Evolutionary conservation across 2,113 vertebrate species (phyloP).

Genomic region (Varanus salvator): DNA sequence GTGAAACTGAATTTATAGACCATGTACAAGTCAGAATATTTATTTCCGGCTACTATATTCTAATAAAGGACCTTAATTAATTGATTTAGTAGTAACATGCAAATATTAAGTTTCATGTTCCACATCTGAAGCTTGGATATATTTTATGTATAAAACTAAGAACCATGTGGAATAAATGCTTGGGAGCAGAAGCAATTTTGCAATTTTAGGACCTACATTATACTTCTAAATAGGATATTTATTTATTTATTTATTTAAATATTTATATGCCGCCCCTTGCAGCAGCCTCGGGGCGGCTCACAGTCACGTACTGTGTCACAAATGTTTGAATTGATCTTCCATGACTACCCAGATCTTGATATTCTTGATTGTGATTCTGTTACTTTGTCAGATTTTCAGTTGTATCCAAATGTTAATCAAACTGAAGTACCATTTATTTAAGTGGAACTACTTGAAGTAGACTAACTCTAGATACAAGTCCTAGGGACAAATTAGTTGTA

Average conservation of each 20-base stretch:
- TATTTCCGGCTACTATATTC: slow-evolving; percentile 9
- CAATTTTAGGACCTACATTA: background rate
- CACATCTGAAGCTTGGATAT: background rate
- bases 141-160: background rate
- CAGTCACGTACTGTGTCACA: background rate
- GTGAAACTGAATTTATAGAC: slow-evolving; percentile 66
- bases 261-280: too few species aligned
- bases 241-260: too few species aligned
- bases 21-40: slow-evolving; percentile 27
- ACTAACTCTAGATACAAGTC: too few species aligned
- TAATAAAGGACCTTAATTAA: background rate
- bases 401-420: too few species aligned
- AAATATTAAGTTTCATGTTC: background rate
- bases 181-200: background rate
- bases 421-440: too few species aligned
- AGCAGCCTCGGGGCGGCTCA: too few species aligned
- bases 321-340: background rate
- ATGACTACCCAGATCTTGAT: too few species aligned
- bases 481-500: background rate
- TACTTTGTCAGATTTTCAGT: background rate
- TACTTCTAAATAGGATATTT: background rate
- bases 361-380: background rate
- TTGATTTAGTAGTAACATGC: background rate
- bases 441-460: too few species aligned
- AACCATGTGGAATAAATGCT: background rate